phyloP scores from a whole-genome alignment of 2,797 vertebrate species.

The Chromobotia macracanthus region DNA sequence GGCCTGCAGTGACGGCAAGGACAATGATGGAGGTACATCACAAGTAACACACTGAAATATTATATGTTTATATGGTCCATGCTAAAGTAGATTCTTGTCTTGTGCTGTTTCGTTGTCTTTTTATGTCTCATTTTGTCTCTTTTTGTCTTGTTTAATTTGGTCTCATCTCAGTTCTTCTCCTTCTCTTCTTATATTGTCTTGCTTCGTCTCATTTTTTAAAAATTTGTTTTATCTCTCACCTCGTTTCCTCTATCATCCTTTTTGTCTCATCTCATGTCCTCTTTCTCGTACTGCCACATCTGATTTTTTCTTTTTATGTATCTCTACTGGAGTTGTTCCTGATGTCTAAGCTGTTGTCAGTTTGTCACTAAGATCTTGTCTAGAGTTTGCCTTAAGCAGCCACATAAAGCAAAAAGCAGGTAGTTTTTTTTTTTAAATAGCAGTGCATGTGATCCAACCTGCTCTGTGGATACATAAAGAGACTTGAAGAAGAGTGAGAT shows the following conservation, averaged over 20 bases:
- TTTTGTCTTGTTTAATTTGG: background rate
- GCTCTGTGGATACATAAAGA: background rate
- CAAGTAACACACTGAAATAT: conserved; percentile 62
- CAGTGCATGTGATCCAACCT: conserved; percentile 13
- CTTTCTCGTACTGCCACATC: too few relatives aligned
- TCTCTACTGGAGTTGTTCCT: background rate
- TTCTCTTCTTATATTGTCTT: background rate
- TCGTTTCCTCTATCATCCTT: background rate
- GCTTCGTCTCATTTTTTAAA: background rate
- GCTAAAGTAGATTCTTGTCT: background rate
- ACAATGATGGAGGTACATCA: conserved; percentile 95
- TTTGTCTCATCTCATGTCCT: too few relatives aligned
- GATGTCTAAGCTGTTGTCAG: background rate
- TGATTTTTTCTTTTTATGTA: background rate
- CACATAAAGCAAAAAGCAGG: conserved; percentile 7
- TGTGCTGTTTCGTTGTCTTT: background rate
- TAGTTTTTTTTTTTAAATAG: conserved; percentile 15
- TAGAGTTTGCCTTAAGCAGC: conserved; percentile 2
- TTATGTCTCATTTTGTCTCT: background rate
- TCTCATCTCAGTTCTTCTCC: background rate
- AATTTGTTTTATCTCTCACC: too few relatives aligned
- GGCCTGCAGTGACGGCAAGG: conserved; percentile 91
- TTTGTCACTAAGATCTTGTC: background rate
- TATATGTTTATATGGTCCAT: background rate
- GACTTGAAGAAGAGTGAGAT: conserved; percentile 18